A percentile compares a stretch with the other conserved stretches of the same genome.
Conservation (phyloP, 1,140 invertebrate species). For the Xylocopa sonorina region DNA sequence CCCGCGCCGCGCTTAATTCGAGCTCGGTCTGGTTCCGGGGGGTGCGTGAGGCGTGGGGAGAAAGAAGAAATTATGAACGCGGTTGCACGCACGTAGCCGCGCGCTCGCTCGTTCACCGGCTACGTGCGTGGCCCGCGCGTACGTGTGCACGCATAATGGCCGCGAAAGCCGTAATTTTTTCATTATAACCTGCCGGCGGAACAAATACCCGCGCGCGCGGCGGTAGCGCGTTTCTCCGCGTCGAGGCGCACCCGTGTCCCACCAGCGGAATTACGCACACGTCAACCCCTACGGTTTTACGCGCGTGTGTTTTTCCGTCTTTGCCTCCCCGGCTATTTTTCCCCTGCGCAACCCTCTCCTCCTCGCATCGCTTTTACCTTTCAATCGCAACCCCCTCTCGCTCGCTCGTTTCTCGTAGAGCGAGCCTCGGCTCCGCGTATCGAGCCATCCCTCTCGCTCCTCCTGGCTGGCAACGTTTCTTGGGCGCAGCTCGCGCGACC, state of each 20-base stretch:
- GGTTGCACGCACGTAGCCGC: constrained; percentile 46
- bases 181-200: constrained; percentile 68
- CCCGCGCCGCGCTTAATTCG: constrained; percentile 58
- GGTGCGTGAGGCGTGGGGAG: background rate
- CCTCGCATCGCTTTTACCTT: constrained; percentile 31
- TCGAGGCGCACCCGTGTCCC: constrained; percentile 27
- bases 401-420: constrained; percentile 12
- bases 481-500: constrained; percentile 42
- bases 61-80: constrained; percentile 56
- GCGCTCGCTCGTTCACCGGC: background rate
- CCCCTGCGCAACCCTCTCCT: background rate
- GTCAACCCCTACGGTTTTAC: too few species aligned
- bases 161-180: constrained; percentile 74
- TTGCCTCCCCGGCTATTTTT: too few species aligned
- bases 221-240: background rate
- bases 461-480: background rate
- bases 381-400: constrained; percentile 37
- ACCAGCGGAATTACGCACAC: constrained; percentile 25
- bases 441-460: background rate
- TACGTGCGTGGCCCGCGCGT: background rate
- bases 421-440: background rate
- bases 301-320: constrained; percentile 4
- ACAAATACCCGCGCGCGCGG: constrained; percentile 63
- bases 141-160: constrained; percentile 46
- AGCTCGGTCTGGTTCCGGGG: constrained; percentile 33